Conservation (phyloP, 2,888 invertebrate genomes). For the Tryphoninae sp. region DNA sequence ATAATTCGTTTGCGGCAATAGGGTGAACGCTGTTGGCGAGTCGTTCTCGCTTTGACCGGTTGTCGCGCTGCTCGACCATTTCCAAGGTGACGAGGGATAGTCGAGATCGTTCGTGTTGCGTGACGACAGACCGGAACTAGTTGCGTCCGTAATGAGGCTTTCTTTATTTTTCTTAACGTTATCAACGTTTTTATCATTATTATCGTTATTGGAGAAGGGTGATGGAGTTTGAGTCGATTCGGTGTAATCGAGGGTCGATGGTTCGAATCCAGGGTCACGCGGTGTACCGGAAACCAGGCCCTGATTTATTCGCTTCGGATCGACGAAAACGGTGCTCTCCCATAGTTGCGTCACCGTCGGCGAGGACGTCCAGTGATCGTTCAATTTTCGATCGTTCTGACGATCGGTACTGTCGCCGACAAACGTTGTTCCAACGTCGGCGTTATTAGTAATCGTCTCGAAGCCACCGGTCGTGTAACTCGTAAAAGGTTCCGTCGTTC, state of each 20-base stretch:
- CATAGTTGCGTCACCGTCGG: constrained; percentile 84
- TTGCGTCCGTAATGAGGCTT: constrained; percentile 67
- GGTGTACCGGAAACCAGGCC: constrained; percentile 82
- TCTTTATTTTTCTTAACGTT: constrained; percentile 53
- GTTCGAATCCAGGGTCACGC: constrained; percentile 63
- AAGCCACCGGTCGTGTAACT: constrained; percentile 22
- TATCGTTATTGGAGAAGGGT: constrained; percentile 10
- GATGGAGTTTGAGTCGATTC: constrained; percentile 57
- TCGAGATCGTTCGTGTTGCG: constrained; percentile 72
- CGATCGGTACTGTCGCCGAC: constrained; percentile 12
- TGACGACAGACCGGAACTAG: constrained; percentile 74
- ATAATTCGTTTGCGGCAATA: constrained; percentile 72
- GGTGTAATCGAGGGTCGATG: constrained; percentile 70
- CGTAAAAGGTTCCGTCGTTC: constrained; percentile 51
- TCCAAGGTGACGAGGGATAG: constrained; percentile 71
- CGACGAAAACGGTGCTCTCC: constrained; percentile 87
- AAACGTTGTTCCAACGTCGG: constrained; percentile 28
- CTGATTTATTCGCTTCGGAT: constrained; percentile 89
- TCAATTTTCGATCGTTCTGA: constrained; percentile 76
- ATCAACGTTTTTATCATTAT: constrained; percentile 37
- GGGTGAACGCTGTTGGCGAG: constrained; percentile 77
- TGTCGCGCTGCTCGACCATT: constrained; percentile 67
- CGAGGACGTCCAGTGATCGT: constrained; percentile 82
- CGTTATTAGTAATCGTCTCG: constrained; percentile 50
- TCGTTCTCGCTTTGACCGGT: constrained; percentile 70